Evolutionary conservation across 1,140 invertebrate species (phyloP), one percentile per base, ranked within the genome.

Genomic region (Monomorium pharaonis): DNA sequence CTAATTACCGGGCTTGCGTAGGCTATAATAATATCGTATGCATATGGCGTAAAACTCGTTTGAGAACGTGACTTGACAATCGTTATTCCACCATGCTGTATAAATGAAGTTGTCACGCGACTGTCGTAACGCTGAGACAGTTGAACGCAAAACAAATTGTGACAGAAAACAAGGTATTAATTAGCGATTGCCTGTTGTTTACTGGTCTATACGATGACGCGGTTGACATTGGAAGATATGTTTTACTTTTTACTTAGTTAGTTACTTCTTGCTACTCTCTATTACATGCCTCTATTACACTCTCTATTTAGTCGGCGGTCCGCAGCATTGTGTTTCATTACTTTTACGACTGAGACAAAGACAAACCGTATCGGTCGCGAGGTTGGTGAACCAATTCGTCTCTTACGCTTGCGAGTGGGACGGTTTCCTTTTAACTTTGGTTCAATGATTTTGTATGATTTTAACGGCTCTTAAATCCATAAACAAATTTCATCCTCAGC

Each of bases 331-430:
- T 87, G 90, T 93, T 93, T 89, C 91, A 93, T 94, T 93, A 93
- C 93, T 94, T 94, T 94, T 93, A 93, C 92, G 90, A 92, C 93
- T 91, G 85, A 90, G 92, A 90, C 90, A 92, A 92, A 93, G 90
- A 93, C 91, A 91, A 94, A 91, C 65, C 91, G 86, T 91, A 74
- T 18, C 47, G 86, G 89, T 91, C 88, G n/a, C n/a, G 91, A 92
- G 90, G 91, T 90, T 90, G 89, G 89, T 81, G 88, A 86, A 92
- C 89, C 90, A 90, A 92, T 92, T 92, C 85, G 78, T 86, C 63
- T 85, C 88, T 92, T 92, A 89, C 81, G 77, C 88, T 65, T 88
- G 80, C 72, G 44, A 78, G 67, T 77, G 83, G 78, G 86, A 80
- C 74, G 89, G 86, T 89, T 92, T 88, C n/a, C n/a, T n/a, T n/a